Percentiles rank a stretch among this genome's conserved stretches.
Evolutionary conservation across 1,140 invertebrate species (phyloP).

Genomic region (Phymorhynchus buccinoides): DNA sequence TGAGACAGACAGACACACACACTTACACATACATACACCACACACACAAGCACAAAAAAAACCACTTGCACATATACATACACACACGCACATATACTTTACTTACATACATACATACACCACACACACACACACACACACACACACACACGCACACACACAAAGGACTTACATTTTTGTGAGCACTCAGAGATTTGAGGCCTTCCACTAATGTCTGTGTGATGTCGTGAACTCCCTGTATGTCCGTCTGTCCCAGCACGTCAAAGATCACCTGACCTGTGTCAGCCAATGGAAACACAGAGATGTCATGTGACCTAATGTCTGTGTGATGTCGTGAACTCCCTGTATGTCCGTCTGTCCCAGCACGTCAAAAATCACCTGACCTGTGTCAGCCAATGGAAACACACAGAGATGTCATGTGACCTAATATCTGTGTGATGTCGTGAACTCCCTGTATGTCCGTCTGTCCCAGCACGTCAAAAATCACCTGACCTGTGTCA

Average conservation of each 20-base stretch:
- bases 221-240: conserved; percentile 60
- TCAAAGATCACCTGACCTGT: conserved; percentile 70
- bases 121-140: too few species aligned
- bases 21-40: too few species aligned
- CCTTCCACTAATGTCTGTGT: conserved; percentile 60
- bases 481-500: neutral
- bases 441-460: conserved; percentile 62
- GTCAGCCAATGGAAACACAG: neutral
- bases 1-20: too few species aligned
- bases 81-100: neutral
- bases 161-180: conserved; percentile 60
- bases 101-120: neutral
- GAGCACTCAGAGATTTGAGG: conserved; percentile 55
- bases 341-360: conserved; percentile 65
- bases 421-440: neutral
- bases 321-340: conserved; percentile 53
- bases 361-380: conserved; percentile 68
- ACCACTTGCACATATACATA: too few species aligned
- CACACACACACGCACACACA: neutral
- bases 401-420: neutral
- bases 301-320: neutral
- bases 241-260: conserved; percentile 65
- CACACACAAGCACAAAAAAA: too few species aligned
- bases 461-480: conserved; percentile 59
- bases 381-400: too few species aligned